Evolutionary conservation across 2,113 vertebrate species (phyloP).

Genomic region (Origma solitaria): DNA sequence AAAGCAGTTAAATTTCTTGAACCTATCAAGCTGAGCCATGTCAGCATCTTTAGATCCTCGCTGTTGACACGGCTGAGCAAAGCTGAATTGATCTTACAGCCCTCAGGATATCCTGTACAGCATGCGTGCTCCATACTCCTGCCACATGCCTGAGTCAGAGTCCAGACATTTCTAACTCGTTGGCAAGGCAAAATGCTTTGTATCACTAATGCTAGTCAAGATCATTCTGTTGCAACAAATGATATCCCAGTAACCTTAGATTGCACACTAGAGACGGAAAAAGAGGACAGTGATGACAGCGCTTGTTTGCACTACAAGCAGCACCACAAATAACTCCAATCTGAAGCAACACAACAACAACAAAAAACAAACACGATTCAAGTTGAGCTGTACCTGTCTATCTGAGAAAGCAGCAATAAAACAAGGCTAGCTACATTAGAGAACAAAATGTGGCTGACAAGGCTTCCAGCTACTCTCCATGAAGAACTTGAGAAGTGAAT

Average conservation of each 20-base stretch:
- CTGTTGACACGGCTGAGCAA: slow-evolving; percentile 60
- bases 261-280: background rate
- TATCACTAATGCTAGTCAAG: background rate
- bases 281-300: background rate
- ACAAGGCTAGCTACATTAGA: background rate
- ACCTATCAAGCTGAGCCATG: slow-evolving; percentile 62
- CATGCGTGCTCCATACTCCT: background rate
- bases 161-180: slow-evolving; percentile 18
- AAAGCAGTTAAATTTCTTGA: slow-evolving; percentile 72
- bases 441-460: background rate
- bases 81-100: slow-evolving; percentile 66
- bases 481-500: background rate
- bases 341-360: background rate
- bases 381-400: background rate
- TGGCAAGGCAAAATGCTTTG: slow-evolving; percentile 1
- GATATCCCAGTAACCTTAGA: background rate
- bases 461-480: background rate
- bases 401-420: background rate
- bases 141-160: slow-evolving; percentile 37
- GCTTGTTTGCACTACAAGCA: background rate
- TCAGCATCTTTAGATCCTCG: slow-evolving; percentile 66
- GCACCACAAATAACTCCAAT: background rate
- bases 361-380: accelerated
- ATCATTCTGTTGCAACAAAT: background rate
- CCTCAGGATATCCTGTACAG: slow-evolving; percentile 32